These are phyloP conservation scores for Microtus pennsylvanicus DNA, from an alignment of 2,113 vertebrate genomes.

Conservation along the genomic window DNA sequence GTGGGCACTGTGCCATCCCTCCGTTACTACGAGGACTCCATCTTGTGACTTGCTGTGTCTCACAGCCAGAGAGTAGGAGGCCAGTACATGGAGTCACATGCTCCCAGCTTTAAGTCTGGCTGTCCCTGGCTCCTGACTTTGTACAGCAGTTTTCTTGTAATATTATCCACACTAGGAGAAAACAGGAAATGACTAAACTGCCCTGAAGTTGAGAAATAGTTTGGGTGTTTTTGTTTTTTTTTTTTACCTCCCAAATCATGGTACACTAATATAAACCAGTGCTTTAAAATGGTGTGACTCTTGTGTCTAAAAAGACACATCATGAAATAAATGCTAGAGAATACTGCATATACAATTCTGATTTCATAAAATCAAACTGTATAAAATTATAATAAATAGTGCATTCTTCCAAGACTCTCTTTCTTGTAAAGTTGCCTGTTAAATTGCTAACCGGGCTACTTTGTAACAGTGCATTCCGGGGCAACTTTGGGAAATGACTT, in stretches of 20 bases:
- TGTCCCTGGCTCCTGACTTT: not conserved
- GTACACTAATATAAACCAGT: not conserved
- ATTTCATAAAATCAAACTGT: slow-evolving; percentile 1
- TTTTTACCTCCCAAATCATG: not conserved
- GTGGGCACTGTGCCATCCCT: not conserved
- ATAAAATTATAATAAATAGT: not conserved
- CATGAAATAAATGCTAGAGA: slow-evolving; percentile 18
- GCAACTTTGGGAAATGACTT: not conserved
- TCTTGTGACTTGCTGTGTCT: not conserved
- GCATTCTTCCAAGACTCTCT: not conserved
- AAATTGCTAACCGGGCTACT: not conserved
- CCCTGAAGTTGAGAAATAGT: slow-evolving; percentile 33
- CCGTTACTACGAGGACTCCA: not conserved
- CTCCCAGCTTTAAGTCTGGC: not conserved
- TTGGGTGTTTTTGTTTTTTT: not conserved
- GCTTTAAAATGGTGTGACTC: slow-evolving; percentile 1
- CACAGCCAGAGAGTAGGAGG: not conserved
- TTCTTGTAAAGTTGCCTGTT: not conserved
- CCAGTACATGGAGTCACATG: not conserved
- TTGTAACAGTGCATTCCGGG: not conserved
- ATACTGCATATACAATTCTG: not conserved
- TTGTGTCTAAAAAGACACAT: not conserved
- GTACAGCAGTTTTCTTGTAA: not conserved
- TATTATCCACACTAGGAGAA: slow-evolving; percentile 5
- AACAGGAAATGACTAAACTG: slow-evolving; percentile 49